Percentiles rank a stretch among this genome's conserved stretches.
These are phyloP conservation scores for Calypte anna DNA, from an alignment of 2,113 vertebrate genomes.

Conservation along the genomic window DNA sequence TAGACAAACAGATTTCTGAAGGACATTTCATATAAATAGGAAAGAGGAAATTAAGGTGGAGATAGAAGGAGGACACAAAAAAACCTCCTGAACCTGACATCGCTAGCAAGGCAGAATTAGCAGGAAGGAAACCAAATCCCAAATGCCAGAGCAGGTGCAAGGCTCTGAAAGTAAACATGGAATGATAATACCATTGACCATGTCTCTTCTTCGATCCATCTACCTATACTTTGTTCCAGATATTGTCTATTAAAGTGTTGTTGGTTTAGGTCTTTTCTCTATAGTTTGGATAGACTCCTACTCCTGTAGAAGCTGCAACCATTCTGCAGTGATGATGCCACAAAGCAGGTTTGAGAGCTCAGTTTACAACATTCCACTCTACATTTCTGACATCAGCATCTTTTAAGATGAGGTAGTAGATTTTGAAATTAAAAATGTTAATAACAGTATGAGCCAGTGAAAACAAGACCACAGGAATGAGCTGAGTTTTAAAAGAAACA, in stretches of 20 bases:
- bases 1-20: background rate
- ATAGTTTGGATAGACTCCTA: background rate
- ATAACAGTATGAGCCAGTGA: background rate
- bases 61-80: background rate
- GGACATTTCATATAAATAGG: background rate
- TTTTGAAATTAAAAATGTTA: background rate
- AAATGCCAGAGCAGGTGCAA: background rate
- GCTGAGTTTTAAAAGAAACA: conserved; percentile 45
- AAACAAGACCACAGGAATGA: background rate
- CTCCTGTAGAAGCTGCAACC: background rate
- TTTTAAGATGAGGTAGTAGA: background rate
- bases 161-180: background rate
- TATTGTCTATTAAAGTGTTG: background rate
- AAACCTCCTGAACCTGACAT: background rate
- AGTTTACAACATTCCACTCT: background rate
- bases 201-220: background rate
- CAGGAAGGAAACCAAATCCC: background rate
- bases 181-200: background rate
- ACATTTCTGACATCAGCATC: background rate
- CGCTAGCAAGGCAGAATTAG: background rate
- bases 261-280: background rate
- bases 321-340: background rate
- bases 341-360: background rate
- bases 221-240: background rate
- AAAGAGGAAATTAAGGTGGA: background rate